A percentile compares a stretch with the other conserved stretches of the same genome.
Evolutionary conservation across 2,888 invertebrate genomes (phyloP).

Genomic region (Girardia tigrina): DNA sequence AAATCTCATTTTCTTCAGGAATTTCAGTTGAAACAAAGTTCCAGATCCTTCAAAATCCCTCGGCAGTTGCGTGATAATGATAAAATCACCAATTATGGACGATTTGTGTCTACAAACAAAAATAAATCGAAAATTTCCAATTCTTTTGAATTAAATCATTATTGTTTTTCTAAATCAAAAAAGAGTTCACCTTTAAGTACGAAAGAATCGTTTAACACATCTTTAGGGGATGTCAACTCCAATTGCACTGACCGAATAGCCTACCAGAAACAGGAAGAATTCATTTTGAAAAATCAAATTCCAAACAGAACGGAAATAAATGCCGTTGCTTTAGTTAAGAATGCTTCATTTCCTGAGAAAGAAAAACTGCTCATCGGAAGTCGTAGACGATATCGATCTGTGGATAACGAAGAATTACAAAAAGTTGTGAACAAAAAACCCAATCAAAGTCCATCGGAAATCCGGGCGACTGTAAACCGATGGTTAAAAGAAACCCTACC

Average conservation of each 20-base stretch:
- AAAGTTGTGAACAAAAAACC: background rate
- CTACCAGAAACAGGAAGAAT: background rate
- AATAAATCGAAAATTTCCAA: background rate
- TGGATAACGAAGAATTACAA: conserved; percentile 1
- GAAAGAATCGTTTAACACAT: background rate
- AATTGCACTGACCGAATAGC: background rate
- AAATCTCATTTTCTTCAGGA: too few relatives aligned
- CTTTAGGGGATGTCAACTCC: background rate
- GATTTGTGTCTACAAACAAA: background rate
- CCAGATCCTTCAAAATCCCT: too few relatives aligned
- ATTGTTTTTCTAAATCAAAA: background rate
- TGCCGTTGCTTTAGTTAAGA: background rate
- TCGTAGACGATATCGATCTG: background rate
- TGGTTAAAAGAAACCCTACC: background rate
- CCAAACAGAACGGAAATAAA: background rate
- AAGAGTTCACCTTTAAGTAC: too few relatives aligned
- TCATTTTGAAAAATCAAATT: background rate
- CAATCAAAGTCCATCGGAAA: background rate
- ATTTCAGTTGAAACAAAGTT: too few relatives aligned
- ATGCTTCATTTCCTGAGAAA: background rate
- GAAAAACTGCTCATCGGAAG: background rate
- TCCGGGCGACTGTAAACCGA: background rate
- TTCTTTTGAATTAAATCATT: background rate
- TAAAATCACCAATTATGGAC: background rate
- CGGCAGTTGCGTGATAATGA: too few relatives aligned